Evolutionary conservation across 1,140 invertebrate species (phyloP), one percentile per base, ranked within the genome.

Genomic region (Macrobrachium rosenbergii): DNA sequence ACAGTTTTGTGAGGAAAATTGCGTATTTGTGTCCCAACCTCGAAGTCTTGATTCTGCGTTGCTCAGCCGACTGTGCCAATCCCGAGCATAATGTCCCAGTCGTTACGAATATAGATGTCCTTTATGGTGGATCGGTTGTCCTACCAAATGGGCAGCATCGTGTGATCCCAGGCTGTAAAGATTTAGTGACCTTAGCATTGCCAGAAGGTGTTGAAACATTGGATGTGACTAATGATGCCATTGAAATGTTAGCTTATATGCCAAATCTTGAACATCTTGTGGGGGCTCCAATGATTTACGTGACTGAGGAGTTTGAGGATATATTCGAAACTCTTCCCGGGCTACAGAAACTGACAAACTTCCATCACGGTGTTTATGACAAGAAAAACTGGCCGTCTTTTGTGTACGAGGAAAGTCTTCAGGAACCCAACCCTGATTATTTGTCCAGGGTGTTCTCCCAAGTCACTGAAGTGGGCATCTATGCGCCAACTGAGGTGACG

Each of bases 231-330:
- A 79, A 69, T 23, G 77, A 79, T 73, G 83, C 77, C 17, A 86
- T 80, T 62, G 83, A 86, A 45, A 86, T 86, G 77, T 72, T 86
- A 19, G 17, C 76, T 19, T 80, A 63, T 62, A 86, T 86, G 83
- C 83, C 83, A n/a, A 80, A 86, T 62, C 83, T 86, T 19, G 52
- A 86, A 63, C 80, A 86, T 45, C 78, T 86, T 72, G 83, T 86
- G 7, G 83, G 83, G 59, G 83, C 52, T 0, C 83, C 83, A 8
- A 86, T 86, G 83, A 86, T 86, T 21, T 80, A 86, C 62, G 83
- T 86, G n/a, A 86, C 83, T 59, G 76, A 86, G 23, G 76, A 86
- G 62, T 80, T 86, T 80, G 83, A 86, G 23, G 76, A 86, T 60
- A 60, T 79, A 19, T 79, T 85, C 59, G 83, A 73, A n/a, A 59